phyloP scores from a whole-genome alignment of 2,113 vertebrate species.

The Pseudorectes ferrugineus region DNA sequence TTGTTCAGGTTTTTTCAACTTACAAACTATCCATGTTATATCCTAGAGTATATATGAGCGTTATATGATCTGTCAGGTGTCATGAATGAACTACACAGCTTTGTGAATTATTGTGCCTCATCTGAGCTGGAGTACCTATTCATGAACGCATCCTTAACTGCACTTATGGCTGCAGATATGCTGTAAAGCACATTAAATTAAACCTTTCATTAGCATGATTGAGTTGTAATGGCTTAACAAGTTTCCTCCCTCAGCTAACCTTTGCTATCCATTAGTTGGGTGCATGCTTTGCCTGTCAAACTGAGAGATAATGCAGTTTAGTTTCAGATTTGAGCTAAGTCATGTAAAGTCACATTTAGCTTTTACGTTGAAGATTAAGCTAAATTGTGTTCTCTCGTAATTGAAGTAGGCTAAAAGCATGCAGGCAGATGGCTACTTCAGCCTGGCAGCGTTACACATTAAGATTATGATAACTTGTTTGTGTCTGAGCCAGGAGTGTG shows the following conservation, averaged over 20 bases:
- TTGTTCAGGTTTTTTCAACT: neutral
- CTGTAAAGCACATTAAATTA: neutral
- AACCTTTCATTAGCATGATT: constrained; percentile 33
- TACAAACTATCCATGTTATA: neutral
- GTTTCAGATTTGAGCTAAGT: neutral
- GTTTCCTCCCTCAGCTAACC: constrained; percentile 35
- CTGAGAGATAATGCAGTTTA: neutral
- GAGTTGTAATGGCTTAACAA: constrained; percentile 28
- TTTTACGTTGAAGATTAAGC: neutral
- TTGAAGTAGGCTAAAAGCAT: constrained; percentile 22
- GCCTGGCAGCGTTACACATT: neutral
- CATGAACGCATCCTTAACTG: neutral
- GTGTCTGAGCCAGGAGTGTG: neutral
- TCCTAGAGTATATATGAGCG: neutral
- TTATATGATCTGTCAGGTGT: neutral
- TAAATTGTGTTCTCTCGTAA: neutral
- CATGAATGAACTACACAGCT: neutral
- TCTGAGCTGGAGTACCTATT: neutral
- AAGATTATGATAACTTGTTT: constrained; percentile 3
- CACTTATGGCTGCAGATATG: neutral
- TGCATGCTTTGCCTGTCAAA: neutral
- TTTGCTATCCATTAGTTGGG: constrained; percentile 15
- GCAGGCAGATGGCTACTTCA: constrained; percentile 43
- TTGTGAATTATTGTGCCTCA: neutral
- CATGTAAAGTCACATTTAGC: neutral